A percentile compares a stretch with the other conserved stretches of the same genome.
Conservation (phyloP, 1,140 invertebrate genomes). For the Adelges cooleyi region DNA sequence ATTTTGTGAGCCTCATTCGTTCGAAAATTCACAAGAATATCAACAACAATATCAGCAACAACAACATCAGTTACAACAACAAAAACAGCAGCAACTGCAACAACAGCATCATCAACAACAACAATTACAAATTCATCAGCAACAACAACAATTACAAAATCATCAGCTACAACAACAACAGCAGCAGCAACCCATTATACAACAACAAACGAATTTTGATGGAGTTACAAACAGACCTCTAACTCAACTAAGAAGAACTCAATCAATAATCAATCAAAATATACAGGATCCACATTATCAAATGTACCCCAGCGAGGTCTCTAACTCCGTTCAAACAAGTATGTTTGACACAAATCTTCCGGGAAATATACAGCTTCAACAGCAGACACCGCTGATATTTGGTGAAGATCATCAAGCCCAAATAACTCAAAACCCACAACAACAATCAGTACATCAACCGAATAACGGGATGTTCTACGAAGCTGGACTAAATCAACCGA, state of each 20-base stretch:
- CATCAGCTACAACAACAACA: neutral
- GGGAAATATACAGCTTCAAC: neutral
- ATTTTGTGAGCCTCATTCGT: neutral
- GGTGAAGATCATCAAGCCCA: too few species aligned
- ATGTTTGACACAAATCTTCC: too few species aligned
- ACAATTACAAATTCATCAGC: neutral
- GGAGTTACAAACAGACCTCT: neutral
- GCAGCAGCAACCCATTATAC: neutral
- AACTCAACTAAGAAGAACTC: neutral
- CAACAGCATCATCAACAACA: neutral
- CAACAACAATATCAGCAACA: slow-evolving; percentile 3
- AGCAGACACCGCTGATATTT: neutral
- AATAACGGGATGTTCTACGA: too few species aligned
- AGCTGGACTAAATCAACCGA: too few species aligned
- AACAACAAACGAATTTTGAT: neutral
- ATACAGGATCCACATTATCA: slow-evolving; percentile 8
- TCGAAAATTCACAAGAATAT: neutral
- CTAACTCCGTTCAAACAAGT: too few species aligned
- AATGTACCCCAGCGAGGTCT: neutral
- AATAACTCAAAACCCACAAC: too few species aligned
- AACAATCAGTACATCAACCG: too few species aligned
- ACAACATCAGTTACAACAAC: neutral
- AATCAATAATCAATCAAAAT: slow-evolving; percentile 13
- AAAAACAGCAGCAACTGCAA: neutral
- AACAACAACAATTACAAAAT: neutral